Conservation (phyloP, 1,140 invertebrate species). For the Pogonomyrmex californicus region DNA sequence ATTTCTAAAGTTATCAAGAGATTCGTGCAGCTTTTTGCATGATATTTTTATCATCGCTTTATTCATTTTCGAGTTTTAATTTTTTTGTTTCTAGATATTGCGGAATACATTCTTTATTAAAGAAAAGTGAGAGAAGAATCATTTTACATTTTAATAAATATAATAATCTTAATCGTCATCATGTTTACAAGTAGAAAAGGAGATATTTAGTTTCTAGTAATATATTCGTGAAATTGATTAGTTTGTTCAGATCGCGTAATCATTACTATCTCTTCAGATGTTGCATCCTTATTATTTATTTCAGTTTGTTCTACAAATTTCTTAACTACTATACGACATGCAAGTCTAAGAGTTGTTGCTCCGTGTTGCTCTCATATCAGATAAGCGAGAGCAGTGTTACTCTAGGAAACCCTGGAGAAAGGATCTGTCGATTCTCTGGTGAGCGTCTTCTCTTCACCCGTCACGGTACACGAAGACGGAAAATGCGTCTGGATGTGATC, state of each 20-base stretch:
- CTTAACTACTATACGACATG: conserved; percentile 1
- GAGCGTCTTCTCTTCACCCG: conserved; percentile 50
- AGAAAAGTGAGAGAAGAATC: background rate
- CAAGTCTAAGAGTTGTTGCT: background rate
- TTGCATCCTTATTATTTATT: conserved; percentile 29
- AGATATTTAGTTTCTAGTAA: background rate
- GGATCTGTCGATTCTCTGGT: conserved; percentile 41
- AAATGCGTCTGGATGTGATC: conserved; percentile 44
- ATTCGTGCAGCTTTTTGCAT: background rate
- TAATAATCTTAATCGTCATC: background rate
- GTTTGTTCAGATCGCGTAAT: background rate
- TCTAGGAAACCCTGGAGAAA: conserved; percentile 44
- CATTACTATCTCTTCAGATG: background rate
- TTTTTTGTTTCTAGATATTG: background rate
- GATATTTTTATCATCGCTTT: background rate
- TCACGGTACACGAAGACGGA: conserved; percentile 29
- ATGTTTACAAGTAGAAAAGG: background rate
- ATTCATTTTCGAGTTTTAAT: background rate
- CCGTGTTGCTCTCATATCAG: background rate
- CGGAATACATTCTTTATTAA: background rate
- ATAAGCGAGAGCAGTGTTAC: conserved; percentile 7
- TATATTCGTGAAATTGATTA: background rate
- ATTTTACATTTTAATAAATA: conserved; percentile 20
- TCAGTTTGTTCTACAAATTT: background rate
- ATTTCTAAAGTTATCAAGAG: conserved; percentile 13